These are phyloP conservation scores for Sesia apiformis DNA, from an alignment of 2,888 invertebrate genomes.

Conservation along the genomic window DNA sequence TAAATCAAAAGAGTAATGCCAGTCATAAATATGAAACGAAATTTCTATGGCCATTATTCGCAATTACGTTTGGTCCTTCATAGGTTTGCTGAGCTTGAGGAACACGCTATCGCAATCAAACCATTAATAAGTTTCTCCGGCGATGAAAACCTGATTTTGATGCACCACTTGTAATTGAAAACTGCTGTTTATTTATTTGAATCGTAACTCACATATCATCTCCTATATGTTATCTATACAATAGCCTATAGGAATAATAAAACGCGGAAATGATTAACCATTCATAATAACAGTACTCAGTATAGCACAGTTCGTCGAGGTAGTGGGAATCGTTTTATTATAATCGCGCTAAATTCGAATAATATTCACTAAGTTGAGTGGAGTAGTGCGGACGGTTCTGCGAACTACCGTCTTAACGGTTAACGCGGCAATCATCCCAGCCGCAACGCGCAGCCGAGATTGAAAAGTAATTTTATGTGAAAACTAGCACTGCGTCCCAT, in stretches of 20 bases:
- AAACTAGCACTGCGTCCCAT: constrained; percentile 24
- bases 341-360: constrained; percentile 32
- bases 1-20: neutral
- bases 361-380: constrained; percentile 24
- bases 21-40: no score
- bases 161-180: constrained; percentile 30
- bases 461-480: constrained; percentile 51
- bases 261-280: constrained; percentile 11
- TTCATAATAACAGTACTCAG: constrained; percentile 22
- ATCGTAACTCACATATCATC: no score
- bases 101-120: no score
- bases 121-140: constrained; percentile 22
- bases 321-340: constrained; percentile 26
- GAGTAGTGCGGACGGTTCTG: constrained; percentile 28
- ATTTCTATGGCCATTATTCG: no score
- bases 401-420: constrained; percentile 44
- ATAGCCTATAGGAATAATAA: constrained; percentile 3
- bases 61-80: no score
- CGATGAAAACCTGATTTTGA: constrained; percentile 26
- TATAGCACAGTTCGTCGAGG: constrained; percentile 15
- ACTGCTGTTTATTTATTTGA: constrained; percentile 25
- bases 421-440: constrained; percentile 31
- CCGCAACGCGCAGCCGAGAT: constrained; percentile 25
- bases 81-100: no score
- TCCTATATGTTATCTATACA: neutral